phyloP scores from a whole-genome alignment of 2,797 vertebrate genomes.

The Bufotes viridis region DNA sequence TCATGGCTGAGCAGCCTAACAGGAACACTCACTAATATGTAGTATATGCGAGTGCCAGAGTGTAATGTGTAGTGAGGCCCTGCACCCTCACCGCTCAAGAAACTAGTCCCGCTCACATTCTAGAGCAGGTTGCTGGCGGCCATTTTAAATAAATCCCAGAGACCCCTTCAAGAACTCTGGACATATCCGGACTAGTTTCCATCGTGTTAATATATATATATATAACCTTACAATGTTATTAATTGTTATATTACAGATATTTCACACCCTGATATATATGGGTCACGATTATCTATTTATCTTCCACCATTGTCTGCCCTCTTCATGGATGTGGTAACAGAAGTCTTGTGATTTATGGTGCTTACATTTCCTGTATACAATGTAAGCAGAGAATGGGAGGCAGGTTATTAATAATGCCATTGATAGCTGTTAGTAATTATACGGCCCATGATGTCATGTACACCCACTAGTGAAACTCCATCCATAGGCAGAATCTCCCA shows the following conservation, averaged over 20 bases:
- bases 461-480: constrained; percentile 38
- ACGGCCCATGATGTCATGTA: constrained; percentile 28
- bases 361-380: constrained; percentile 30
- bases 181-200: neutral
- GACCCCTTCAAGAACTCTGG: neutral
- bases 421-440: constrained; percentile 21
- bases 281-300: constrained; percentile 4
- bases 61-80: too few relatives aligned
- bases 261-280: neutral
- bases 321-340: neutral
- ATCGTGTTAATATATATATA: neutral
- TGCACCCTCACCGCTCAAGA: too few relatives aligned
- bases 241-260: neutral
- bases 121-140: too few relatives aligned
- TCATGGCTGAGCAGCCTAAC: too few relatives aligned
- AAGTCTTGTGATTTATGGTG: constrained; percentile 15
- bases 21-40: too few relatives aligned
- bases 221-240: neutral
- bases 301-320: neutral
- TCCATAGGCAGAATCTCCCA: neutral
- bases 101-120: too few relatives aligned
- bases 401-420: constrained; percentile 23
- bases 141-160: too few relatives aligned
- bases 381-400: neutral
- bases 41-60: too few relatives aligned